Conservation (phyloP, 2,888 invertebrate genomes). For the Holacanthella duospinosa region DNA sequence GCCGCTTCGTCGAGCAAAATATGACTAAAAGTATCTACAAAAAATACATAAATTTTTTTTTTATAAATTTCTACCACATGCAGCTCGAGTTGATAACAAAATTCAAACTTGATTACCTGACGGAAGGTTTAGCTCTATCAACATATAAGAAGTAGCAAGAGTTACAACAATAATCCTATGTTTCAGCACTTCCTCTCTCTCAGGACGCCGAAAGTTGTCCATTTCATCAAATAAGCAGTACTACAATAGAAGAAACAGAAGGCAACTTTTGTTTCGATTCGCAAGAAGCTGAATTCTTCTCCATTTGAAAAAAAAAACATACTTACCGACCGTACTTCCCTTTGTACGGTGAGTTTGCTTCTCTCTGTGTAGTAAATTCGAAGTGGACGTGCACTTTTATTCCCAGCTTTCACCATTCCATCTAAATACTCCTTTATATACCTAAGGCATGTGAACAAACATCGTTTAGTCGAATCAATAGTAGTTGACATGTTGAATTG, state of each 20-base stretch:
- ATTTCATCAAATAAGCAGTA: slow-evolving; percentile 58
- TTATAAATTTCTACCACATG: slow-evolving; percentile 2
- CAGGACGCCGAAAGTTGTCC: slow-evolving; percentile 56
- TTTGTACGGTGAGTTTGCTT: slow-evolving; percentile 66
- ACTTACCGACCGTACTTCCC: slow-evolving; percentile 53
- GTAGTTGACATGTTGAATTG: background rate
- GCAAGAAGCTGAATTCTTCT: no score
- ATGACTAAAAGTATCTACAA: slow-evolving; percentile 61
- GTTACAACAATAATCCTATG: slow-evolving; percentile 68
- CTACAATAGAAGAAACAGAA: slow-evolving; percentile 46
- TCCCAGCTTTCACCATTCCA: slow-evolving; percentile 57
- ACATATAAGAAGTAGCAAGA: slow-evolving; percentile 62
- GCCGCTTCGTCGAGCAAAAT: slow-evolving; percentile 78
- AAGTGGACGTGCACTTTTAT: slow-evolving; percentile 57
- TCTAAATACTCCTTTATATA: slow-evolving; percentile 75
- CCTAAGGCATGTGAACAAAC: no score
- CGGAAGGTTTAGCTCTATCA: slow-evolving; percentile 56
- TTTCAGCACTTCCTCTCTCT: slow-evolving; percentile 57
- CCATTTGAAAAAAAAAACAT: slow-evolving; percentile 54
- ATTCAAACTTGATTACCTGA: slow-evolving; percentile 51
- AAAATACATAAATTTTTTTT: background rate
- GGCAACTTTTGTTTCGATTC: background rate
- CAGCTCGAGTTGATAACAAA: no score
- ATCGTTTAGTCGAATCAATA: background rate
- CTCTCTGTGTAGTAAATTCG: slow-evolving; percentile 69